Evolutionary conservation across 2,888 invertebrate genomes (phyloP).

Genomic region (Luperina nickerlii): DNA sequence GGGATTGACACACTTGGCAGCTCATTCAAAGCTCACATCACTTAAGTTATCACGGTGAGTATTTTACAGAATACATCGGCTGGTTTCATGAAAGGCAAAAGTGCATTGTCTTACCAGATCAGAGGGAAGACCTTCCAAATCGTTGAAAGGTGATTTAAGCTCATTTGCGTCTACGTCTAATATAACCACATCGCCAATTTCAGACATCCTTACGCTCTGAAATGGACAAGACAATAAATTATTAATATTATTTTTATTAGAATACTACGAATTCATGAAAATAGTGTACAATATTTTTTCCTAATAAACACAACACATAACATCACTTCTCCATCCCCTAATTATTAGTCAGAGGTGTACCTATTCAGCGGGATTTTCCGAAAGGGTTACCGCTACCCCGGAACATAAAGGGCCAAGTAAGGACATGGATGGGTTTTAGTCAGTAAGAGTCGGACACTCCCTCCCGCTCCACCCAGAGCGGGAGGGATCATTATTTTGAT

Average conservation of each 20-base stretch:
- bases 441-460: no score
- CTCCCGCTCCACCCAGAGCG: no score
- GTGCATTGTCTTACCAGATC: constrained; percentile 93
- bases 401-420: no score
- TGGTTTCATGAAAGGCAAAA: constrained; percentile 11
- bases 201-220: constrained; percentile 94
- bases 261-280: neutral
- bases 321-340: neutral
- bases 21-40: neutral
- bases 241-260: neutral
- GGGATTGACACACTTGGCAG: neutral
- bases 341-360: neutral
- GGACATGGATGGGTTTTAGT: no score
- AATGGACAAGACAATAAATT: constrained; percentile 69
- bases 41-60: neutral
- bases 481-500: no score
- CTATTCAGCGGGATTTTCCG: no score
- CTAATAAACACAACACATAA: neutral
- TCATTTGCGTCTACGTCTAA: constrained; percentile 97
- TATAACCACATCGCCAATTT: constrained; percentile 98
- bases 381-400: no score
- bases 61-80: neutral
- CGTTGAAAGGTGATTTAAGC: constrained; percentile 96
- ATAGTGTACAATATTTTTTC: neutral
- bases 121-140: constrained; percentile 96